phyloP scores from a whole-genome alignment of 2,113 vertebrate species.

The Oreocharis arfaki region DNA sequence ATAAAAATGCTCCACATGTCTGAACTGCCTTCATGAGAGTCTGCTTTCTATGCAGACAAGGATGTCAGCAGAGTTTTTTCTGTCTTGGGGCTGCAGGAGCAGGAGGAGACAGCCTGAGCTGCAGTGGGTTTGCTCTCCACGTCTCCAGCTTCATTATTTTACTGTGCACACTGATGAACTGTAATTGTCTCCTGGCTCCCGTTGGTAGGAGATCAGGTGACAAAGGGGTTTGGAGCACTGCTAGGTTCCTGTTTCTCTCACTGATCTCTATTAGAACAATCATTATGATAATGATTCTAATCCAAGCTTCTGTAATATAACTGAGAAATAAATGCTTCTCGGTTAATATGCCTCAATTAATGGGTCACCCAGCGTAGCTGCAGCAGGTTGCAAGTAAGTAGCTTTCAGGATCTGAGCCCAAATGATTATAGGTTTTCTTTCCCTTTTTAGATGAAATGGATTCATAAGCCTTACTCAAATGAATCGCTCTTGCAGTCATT shows the following conservation, averaged over 20 bases:
- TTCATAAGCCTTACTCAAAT: constrained; percentile 50
- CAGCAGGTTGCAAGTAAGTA: constrained; percentile 45
- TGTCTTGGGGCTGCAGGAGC: neutral
- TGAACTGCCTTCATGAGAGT: neutral
- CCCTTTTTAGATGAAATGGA: constrained; percentile 57
- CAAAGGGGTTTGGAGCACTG: constrained; percentile 42
- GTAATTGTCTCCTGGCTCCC: constrained; percentile 34
- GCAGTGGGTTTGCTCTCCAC: neutral
- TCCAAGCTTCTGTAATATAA: constrained; percentile 47
- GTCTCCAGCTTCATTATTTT: neutral
- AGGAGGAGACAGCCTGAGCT: neutral
- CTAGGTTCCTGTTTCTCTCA: constrained; percentile 46
- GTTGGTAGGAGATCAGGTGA: neutral
- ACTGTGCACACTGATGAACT: neutral
- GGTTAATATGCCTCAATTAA: constrained; percentile 53
- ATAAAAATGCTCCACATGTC: neutral
- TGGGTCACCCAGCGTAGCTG: constrained; percentile 29
- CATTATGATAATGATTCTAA: constrained; percentile 59
- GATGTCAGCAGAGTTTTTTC: neutral
- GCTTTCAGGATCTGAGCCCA: constrained; percentile 52
- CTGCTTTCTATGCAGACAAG: neutral
- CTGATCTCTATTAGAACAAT: constrained; percentile 58
- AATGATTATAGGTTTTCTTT: constrained; percentile 60
- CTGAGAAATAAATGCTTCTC: constrained; percentile 51
- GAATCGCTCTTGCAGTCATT: constrained; percentile 52